These are phyloP conservation scores for Dunckerocampus dactyliophorus DNA, from an alignment of 2,113 vertebrate species.

Conservation along the genomic window DNA sequence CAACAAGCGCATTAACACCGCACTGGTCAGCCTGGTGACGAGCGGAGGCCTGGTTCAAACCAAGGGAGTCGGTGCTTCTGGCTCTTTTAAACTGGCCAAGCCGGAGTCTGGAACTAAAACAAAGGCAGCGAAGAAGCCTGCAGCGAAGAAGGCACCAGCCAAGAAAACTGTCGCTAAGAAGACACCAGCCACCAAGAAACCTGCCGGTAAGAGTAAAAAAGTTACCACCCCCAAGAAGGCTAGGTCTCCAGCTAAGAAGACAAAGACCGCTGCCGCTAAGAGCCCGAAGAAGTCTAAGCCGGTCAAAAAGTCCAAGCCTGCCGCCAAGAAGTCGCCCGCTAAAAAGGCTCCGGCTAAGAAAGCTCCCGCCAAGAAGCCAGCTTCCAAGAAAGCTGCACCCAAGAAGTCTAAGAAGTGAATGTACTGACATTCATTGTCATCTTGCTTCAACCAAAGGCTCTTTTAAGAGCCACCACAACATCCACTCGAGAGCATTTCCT, in stretches of 20 bases:
- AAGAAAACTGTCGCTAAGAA: not conserved
- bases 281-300: no score
- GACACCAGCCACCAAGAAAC: not conserved
- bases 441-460: slow-evolving; percentile 6
- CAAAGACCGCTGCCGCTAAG: not conserved
- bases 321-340: not conserved
- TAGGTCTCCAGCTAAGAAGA: not conserved
- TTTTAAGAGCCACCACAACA: slow-evolving; percentile 13
- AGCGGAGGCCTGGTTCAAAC: not conserved
- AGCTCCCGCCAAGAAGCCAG: not conserved
- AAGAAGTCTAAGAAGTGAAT: slow-evolving; percentile 3
- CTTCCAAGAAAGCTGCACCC: not conserved
- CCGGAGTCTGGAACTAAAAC: not conserved
- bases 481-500: not conserved
- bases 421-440: not conserved
- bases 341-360: not conserved
- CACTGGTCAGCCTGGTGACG: not conserved
- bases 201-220: not conserved
- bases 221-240: not conserved
- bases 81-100: slow-evolving; percentile 3
- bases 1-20: slow-evolving; percentile 1
- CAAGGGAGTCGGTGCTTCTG: not conserved
- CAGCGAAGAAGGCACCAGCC: not conserved
- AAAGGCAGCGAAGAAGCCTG: not conserved
- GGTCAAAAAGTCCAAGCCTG: not conserved